phyloP scores from a whole-genome alignment of 2,797 vertebrate species.

The Gymnoscopelus braueri region DNA sequence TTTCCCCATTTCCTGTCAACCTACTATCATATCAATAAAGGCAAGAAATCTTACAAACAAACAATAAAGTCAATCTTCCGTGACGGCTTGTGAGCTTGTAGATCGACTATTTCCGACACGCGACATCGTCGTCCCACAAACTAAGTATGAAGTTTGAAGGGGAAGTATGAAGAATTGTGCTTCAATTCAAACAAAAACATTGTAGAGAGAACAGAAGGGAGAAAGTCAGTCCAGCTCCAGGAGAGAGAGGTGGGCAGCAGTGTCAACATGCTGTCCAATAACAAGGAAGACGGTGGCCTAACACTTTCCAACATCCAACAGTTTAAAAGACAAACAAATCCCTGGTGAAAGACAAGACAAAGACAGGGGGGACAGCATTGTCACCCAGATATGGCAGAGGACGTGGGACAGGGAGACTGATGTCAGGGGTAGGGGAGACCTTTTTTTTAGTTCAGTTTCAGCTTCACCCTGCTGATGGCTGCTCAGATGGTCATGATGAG shows the following conservation, averaged over 20 bases:
- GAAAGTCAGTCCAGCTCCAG: background rate
- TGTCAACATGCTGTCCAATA: constrained; percentile 4
- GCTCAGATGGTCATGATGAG: constrained; percentile 20
- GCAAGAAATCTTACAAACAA: too few species aligned
- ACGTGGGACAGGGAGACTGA: constrained; percentile 6
- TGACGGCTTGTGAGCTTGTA: too few species aligned
- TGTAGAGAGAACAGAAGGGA: background rate
- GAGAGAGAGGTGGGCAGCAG: background rate
- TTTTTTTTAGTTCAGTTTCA: too few species aligned
- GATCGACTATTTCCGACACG: too few species aligned
- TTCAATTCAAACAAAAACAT: background rate
- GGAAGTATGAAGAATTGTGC: background rate
- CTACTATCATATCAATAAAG: too few species aligned
- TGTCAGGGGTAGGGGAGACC: constrained; percentile 24
- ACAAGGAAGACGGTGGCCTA: background rate
- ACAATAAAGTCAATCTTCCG: too few species aligned
- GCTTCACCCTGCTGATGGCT: too few species aligned
- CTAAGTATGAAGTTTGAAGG: too few species aligned
- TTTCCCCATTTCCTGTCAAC: too few species aligned
- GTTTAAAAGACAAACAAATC: constrained; percentile 18
- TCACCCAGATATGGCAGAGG: constrained; percentile 6
- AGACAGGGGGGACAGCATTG: background rate
- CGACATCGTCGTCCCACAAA: too few species aligned
- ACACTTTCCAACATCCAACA: background rate
- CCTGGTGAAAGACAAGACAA: constrained; percentile 9